Conservation (phyloP, 2,113 vertebrate species). For the Lasiurus cinereus region DNA sequence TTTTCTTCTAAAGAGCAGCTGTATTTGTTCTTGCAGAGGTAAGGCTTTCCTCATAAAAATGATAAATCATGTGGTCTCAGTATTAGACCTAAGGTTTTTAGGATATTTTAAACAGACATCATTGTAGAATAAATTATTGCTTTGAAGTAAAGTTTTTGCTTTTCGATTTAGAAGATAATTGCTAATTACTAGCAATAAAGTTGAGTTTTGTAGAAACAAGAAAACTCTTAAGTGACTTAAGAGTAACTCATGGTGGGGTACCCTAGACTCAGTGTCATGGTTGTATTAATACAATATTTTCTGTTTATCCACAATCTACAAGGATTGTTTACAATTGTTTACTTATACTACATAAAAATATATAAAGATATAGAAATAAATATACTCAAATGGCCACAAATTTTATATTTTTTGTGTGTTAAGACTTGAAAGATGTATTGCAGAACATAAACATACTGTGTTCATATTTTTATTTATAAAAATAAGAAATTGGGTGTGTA, state of each 20-base stretch:
- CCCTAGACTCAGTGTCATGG: background rate
- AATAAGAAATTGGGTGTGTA: background rate
- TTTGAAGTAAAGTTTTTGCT: background rate
- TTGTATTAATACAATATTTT: background rate
- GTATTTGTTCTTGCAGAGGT: background rate
- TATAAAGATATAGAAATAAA: background rate
- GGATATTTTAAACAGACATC: background rate
- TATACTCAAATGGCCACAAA: background rate
- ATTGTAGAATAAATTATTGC: background rate
- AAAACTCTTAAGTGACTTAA: background rate
- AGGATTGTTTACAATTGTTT: background rate
- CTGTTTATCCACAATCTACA: background rate
- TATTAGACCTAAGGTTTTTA: background rate
- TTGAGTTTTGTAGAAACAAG: background rate
- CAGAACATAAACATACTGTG: background rate
- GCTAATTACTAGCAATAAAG: background rate
- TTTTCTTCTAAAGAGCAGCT: background rate
- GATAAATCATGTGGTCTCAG: background rate
- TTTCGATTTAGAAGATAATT: constrained; percentile 31
- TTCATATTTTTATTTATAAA: background rate
- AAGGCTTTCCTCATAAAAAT: background rate
- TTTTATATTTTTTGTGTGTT: background rate
- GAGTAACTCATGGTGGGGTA: background rate
- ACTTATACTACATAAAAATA: background rate
- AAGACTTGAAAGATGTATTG: background rate